phyloP scores from a whole-genome alignment of 2,113 vertebrate species.

The Grammomys dolichurus region DNA sequence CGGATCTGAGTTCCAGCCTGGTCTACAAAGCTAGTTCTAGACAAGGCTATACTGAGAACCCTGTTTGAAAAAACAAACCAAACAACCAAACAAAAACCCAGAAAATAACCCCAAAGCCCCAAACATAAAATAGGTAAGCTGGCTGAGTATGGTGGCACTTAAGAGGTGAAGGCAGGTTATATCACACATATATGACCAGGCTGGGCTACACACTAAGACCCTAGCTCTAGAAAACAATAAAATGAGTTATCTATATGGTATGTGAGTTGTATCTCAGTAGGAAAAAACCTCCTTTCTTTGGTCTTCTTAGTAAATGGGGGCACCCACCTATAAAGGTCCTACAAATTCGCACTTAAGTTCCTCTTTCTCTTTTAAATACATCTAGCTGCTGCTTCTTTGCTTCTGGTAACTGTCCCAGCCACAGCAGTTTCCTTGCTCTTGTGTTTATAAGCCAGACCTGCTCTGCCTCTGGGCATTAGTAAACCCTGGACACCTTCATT shows the following conservation, averaged over 20 bases:
- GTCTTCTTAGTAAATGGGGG: conserved; percentile 12
- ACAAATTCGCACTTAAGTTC: neutral
- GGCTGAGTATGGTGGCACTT: neutral
- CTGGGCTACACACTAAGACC: no score
- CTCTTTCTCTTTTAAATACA: neutral
- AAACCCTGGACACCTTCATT: conserved; percentile 1
- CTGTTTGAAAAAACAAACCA: neutral
- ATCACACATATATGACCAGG: neutral
- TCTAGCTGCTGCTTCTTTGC: neutral
- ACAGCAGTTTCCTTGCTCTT: neutral
- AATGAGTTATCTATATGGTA: neutral
- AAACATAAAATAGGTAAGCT: neutral
- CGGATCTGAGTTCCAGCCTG: no score
- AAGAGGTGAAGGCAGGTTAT: neutral
- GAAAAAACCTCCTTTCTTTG: neutral
- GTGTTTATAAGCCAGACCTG: neutral
- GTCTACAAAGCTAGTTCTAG: no score
- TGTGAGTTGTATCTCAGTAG: conserved; percentile 16
- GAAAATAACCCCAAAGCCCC: neutral
- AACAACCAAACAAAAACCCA: neutral
- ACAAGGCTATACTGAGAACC: neutral
- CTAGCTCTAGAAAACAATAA: neutral
- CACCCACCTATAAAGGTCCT: neutral
- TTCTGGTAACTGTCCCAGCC: neutral
- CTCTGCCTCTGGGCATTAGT: neutral